These are phyloP conservation scores for Germaria angustata DNA, from an alignment of 2,888 invertebrate species.

Conservation along the genomic window DNA sequence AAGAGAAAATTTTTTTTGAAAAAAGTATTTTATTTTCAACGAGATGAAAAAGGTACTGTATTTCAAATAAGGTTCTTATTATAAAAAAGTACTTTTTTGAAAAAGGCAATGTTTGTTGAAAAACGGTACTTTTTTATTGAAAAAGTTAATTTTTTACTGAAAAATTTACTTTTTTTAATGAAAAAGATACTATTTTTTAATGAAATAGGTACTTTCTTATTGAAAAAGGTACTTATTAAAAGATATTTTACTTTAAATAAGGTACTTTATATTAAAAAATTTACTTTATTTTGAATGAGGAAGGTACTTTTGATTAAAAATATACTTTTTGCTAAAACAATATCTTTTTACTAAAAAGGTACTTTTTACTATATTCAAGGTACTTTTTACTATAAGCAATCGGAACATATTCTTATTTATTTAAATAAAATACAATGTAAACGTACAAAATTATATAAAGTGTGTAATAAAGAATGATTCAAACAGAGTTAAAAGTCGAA, in stretches of 20 bases:
- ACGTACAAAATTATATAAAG: constrained; percentile 6
- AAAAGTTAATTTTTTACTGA: not conserved
- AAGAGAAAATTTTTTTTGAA: no score
- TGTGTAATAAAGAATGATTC: not conserved
- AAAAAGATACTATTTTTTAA: no score
- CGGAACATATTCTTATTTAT: no score
- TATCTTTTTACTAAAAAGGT: not conserved
- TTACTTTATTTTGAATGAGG: no score
- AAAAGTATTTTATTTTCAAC: no score
- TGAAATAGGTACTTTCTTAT: no score
- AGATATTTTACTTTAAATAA: no score
- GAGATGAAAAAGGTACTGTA: no score
- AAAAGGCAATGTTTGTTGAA: not conserved
- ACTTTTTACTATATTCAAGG: not conserved
- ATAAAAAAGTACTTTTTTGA: not conserved
- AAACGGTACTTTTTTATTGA: not conserved
- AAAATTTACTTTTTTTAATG: not conserved
- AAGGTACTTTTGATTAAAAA: not conserved
- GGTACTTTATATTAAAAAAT: no score
- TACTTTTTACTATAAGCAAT: no score
- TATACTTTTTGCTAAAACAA: not conserved
- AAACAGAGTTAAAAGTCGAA: constrained; percentile 11
- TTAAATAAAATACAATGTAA: constrained; percentile 6
- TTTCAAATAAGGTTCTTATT: no score
- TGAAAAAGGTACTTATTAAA: no score